Percentiles rank a stretch among this genome's conserved stretches.
Conservation (phyloP, 2,797 vertebrate species). For the Crenichthys baileyi region DNA sequence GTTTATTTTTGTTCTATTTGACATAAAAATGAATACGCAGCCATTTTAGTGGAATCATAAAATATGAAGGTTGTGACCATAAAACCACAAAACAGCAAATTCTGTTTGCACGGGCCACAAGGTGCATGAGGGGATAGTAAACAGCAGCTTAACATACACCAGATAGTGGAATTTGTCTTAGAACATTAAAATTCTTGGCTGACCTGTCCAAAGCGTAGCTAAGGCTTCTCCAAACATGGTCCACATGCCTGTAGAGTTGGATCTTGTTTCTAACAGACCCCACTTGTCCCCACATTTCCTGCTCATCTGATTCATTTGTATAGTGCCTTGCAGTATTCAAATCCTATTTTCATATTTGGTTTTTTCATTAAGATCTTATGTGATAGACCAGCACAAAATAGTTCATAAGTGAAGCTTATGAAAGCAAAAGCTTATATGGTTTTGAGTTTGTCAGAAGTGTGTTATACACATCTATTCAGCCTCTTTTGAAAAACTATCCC, state of each 20-base stretch:
- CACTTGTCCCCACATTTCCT: not conserved
- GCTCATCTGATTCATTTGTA: slow-evolving; percentile 53
- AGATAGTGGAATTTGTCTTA: slow-evolving; percentile 41
- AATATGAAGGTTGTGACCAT: slow-evolving; percentile 6
- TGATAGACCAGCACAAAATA: not conserved
- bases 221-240: slow-evolving; percentile 72
- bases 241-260: slow-evolving; percentile 41
- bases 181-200: slow-evolving; percentile 65
- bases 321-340: slow-evolving; percentile 21
- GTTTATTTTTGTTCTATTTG: slow-evolving; percentile 29
- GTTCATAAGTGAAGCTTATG: not conserved
- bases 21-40: slow-evolving; percentile 18
- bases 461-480: not conserved
- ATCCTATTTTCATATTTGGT: not conserved
- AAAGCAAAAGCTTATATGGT: not conserved
- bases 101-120: slow-evolving; percentile 26
- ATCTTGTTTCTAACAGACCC: slow-evolving; percentile 47
- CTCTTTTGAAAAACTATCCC: not conserved
- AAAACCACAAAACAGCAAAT: not conserved
- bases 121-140: slow-evolving; percentile 17
- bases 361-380: not conserved
- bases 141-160: slow-evolving; percentile 35
- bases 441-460: not conserved
- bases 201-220: slow-evolving; percentile 47
- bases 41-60: slow-evolving; percentile 10